Conservation (phyloP, 2,888 invertebrate genomes). For the Melanostoma mellinum region DNA sequence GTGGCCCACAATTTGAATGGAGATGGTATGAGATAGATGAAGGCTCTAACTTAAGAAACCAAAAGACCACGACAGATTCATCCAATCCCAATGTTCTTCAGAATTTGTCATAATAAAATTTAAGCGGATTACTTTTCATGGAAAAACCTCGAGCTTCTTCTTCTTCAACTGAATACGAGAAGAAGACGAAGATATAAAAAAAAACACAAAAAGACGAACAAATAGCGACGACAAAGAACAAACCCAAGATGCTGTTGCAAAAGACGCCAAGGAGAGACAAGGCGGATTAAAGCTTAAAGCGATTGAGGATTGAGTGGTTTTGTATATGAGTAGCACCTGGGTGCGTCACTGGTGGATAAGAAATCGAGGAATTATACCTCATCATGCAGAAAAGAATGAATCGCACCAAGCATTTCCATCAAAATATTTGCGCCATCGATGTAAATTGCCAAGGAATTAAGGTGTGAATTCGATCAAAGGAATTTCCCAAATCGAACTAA, state of each 20-base stretch:
- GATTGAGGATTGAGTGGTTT: slow-evolving; percentile 66
- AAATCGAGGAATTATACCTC: no score
- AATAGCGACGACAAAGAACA: not conserved
- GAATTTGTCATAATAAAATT: slow-evolving; percentile 72
- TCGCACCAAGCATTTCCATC: no score
- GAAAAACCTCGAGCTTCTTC: slow-evolving; percentile 30
- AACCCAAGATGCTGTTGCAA: not conserved
- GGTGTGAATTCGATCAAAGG: no score
- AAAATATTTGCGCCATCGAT: no score
- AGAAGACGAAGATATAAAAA: not conserved
- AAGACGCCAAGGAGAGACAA: slow-evolving; percentile 30
- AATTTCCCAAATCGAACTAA: no score
- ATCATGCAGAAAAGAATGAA: no score
- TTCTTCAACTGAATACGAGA: slow-evolving; percentile 11
- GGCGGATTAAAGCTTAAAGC: slow-evolving; percentile 59
- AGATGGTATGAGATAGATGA: slow-evolving; percentile 54
- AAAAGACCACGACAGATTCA: slow-evolving; percentile 62
- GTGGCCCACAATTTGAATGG: slow-evolving; percentile 16
- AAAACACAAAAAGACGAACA: not conserved
- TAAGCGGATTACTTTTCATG: slow-evolving; percentile 69
- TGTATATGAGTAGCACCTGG: slow-evolving; percentile 9
- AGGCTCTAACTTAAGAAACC: slow-evolving; percentile 54
- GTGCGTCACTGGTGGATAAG: not conserved
- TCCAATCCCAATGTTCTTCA: slow-evolving; percentile 64
- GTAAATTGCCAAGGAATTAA: no score